Conservation (phyloP, 2,888 invertebrate species). For the Hemithea aestivaria region DNA sequence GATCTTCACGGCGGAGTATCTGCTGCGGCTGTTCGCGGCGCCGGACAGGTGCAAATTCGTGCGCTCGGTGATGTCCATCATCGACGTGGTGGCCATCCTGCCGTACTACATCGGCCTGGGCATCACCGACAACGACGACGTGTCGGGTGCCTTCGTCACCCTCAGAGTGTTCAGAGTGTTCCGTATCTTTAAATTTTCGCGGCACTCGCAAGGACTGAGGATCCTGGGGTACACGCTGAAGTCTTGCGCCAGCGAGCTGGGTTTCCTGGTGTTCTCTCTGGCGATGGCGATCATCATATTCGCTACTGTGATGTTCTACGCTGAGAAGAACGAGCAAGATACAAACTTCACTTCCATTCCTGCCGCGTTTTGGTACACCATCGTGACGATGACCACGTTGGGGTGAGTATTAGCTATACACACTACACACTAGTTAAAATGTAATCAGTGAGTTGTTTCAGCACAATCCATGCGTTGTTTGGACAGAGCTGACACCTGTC, state of each 20-base stretch:
- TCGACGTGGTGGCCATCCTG: conserved; percentile 99
- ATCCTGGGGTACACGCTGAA: conserved; percentile 99
- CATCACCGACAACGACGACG: conserved; percentile 98
- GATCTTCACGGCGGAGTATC: conserved; percentile 99
- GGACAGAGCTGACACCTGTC: conserved; percentile 61
- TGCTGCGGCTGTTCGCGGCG: conserved; percentile 97
- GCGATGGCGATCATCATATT: conserved; percentile 99
- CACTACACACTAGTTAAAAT: too few relatives aligned
- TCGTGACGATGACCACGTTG: conserved; percentile 99
- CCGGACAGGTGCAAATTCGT: conserved; percentile 98
- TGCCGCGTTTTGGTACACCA: conserved; percentile 99
- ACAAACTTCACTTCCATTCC: conserved; percentile 99
- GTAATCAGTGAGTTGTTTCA: too few relatives aligned
- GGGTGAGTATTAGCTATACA: conserved; percentile 98
- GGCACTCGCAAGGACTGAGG: conserved; percentile 98
- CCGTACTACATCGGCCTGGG: conserved; percentile 99
- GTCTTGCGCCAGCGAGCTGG: conserved; percentile 98
- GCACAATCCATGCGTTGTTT: conserved; percentile 7
- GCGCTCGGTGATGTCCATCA: conserved; percentile 99
- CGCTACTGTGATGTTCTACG: conserved; percentile 99
- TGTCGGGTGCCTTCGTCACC: conserved; percentile 99
- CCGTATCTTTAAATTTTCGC: conserved; percentile 99
- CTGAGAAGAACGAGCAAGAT: conserved; percentile 98
- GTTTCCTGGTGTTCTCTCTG: conserved; percentile 99
- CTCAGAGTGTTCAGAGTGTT: conserved; percentile 99